Evolutionary conservation across 2,888 invertebrate species (phyloP).

Genomic region (Digitonthophagus gazella): DNA sequence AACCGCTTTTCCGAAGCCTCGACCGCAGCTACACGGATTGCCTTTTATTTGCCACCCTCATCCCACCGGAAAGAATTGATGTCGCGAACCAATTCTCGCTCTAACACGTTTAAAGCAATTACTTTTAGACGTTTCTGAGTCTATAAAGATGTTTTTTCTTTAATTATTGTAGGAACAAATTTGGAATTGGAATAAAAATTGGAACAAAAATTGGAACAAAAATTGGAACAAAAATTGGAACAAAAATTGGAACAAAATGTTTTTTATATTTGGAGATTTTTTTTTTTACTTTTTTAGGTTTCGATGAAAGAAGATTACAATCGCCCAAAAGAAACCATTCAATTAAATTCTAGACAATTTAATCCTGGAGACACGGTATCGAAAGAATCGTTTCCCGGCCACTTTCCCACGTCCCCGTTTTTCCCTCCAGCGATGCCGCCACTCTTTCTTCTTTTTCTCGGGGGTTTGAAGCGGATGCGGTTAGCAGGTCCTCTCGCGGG

Average conservation of each 20-base stretch:
- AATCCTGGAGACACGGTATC: slow-evolving; percentile 20
- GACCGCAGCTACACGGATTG: background rate
- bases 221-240: too few relatives aligned
- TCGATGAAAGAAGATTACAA: background rate
- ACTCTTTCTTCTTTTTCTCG: background rate
- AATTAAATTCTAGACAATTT: slow-evolving; percentile 29
- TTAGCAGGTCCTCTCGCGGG: slow-evolving; percentile 3
- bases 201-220: too few relatives aligned
- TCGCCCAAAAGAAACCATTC: slow-evolving; percentile 3
- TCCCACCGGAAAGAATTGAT: slow-evolving; percentile 7
- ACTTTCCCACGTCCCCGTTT: background rate
- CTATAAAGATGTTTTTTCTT: background rate
- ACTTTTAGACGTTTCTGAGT: too few relatives aligned
- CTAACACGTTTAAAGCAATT: too few relatives aligned
- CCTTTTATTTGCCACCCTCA: slow-evolving; percentile 8
- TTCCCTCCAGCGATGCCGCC: background rate
- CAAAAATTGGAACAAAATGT: too few relatives aligned
- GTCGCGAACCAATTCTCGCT: slow-evolving; percentile 10
- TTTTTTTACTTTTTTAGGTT: too few relatives aligned
- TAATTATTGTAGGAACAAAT: too few relatives aligned
- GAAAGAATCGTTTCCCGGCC: slow-evolving; percentile 6
- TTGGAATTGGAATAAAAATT: too few relatives aligned
- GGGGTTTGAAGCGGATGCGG: slow-evolving; percentile 7
- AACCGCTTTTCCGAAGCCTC: slow-evolving; percentile 5
- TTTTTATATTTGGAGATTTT: too few relatives aligned